Evolutionary conservation across 2,888 invertebrate genomes (phyloP), one percentile per base, ranked within the genome.

Genomic region (Alcis repandata): DNA sequence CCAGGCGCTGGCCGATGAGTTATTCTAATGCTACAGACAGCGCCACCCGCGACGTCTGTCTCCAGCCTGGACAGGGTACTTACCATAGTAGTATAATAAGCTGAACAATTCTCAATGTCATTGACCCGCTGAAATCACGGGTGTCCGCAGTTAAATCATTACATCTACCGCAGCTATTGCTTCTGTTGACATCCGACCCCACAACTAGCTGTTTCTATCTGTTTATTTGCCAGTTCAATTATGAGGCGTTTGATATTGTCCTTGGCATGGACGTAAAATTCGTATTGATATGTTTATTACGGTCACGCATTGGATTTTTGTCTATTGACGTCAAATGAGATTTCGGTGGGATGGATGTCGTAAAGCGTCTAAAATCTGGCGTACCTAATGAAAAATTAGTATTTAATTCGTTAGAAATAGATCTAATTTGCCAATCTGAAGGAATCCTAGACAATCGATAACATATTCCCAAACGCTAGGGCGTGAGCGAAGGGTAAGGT

Each of bases 121-220:
- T 86, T 85, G 91, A 89, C 88, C 86, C 75, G 74, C 82, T 85
- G 85, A 86, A 91, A 90, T 90, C 90, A 88, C 87, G 86, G 88
- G 86, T 87, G 84, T 87, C 77, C 83, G 79, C 85, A 81, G 84
- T 87, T 86, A 89, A 84, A 85, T 87, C 76, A 84, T 89, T 87
- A 89, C 82, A 82, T 86, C 83, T 83, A 74, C 81, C 79, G 79
- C 78, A 79, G 82, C 85, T 83, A 83, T 87, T 83, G 79, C 77
- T 79, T 85, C 87, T 86, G 84, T 91, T 91, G 89, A 90, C 89
- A 88, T 77, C 68, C 83, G 84, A 87, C 86, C 79, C 63, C 82
- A 74, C 85, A 89, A 89, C 83, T 87, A 86, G 87, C 81, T 76
- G 80, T 71, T 79, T 80, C 85, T 89, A 87, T 87, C 80, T 83